Conservation (phyloP, 2,797 vertebrate species). For the Pogoniulus pusillus region DNA sequence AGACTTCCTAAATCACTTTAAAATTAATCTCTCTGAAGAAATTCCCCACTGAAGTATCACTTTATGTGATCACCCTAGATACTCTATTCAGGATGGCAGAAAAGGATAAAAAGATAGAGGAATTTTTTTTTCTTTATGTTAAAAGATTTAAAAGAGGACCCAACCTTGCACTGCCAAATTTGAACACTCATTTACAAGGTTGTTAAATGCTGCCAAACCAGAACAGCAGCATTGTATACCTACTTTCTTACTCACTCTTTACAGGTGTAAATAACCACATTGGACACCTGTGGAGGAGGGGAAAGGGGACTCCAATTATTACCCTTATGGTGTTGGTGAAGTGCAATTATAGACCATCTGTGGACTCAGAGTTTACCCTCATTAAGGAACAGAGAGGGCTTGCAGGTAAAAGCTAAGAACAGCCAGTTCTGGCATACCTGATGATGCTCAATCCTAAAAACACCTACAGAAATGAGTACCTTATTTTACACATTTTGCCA, state of each 20-base stretch:
- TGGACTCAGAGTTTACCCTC: background rate
- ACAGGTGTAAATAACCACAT: constrained; percentile 34
- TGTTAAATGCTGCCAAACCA: constrained; percentile 50
- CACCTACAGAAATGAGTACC: fast-evolving
- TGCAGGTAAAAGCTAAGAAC: background rate
- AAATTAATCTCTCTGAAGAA: constrained; percentile 14
- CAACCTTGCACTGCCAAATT: background rate
- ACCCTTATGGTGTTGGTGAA: background rate
- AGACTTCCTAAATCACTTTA: constrained; percentile 18
- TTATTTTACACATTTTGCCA: background rate
- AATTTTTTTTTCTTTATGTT: background rate
- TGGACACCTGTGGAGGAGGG: constrained; percentile 26
- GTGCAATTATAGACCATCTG: background rate
- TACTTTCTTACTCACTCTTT: constrained; percentile 22
- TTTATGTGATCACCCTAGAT: background rate
- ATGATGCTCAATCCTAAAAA: background rate
- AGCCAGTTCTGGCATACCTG: background rate
- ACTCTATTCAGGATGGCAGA: background rate
- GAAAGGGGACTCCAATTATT: background rate
- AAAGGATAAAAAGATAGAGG: background rate
- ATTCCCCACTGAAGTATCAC: background rate
- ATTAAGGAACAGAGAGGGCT: background rate
- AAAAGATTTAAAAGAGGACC: background rate
- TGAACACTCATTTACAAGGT: constrained; percentile 15
- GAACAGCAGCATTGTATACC: constrained; percentile 58